phyloP scores from a whole-genome alignment of 2,888 invertebrate species.

The Agrochola macilenta region DNA sequence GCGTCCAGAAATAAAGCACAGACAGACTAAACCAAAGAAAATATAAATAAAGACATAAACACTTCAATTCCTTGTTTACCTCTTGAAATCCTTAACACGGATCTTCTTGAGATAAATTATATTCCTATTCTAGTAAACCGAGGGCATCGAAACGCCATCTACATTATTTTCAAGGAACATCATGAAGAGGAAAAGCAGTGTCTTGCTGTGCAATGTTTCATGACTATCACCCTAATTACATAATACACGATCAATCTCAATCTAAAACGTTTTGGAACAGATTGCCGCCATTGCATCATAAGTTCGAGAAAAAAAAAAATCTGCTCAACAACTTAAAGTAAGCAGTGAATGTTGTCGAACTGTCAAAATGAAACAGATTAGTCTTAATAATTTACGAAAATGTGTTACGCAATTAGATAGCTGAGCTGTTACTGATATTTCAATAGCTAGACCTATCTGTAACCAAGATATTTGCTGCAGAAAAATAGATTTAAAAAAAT shows the following conservation, averaged over 20 bases:
- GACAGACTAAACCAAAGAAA: constrained; percentile 33
- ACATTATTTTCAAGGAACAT: not conserved
- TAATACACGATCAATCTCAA: too few species aligned
- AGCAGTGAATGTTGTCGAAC: too few species aligned
- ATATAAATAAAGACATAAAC: constrained; percentile 41
- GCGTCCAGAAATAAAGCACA: constrained; percentile 33
- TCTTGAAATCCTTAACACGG: constrained; percentile 10
- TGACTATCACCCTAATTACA: too few species aligned
- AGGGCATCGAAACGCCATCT: constrained; percentile 1
- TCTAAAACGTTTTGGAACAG: too few species aligned
- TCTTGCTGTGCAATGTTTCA: not conserved
- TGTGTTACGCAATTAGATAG: too few species aligned
- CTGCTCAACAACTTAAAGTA: too few species aligned
- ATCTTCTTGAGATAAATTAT: constrained; percentile 14
- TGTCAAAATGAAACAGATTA: too few species aligned
- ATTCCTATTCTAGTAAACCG: not conserved
- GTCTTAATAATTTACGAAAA: too few species aligned
- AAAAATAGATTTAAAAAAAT: not conserved
- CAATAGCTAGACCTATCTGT: not conserved
- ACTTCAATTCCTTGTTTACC: constrained; percentile 27
- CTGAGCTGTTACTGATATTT: not conserved
- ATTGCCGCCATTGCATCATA: too few species aligned
- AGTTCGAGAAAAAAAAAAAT: too few species aligned
- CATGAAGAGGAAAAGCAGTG: not conserved
- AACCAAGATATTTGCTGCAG: not conserved